Base-by-base conservation (phyloP, 1,140 invertebrate species). In the Paracyclopina nana region DNA sequence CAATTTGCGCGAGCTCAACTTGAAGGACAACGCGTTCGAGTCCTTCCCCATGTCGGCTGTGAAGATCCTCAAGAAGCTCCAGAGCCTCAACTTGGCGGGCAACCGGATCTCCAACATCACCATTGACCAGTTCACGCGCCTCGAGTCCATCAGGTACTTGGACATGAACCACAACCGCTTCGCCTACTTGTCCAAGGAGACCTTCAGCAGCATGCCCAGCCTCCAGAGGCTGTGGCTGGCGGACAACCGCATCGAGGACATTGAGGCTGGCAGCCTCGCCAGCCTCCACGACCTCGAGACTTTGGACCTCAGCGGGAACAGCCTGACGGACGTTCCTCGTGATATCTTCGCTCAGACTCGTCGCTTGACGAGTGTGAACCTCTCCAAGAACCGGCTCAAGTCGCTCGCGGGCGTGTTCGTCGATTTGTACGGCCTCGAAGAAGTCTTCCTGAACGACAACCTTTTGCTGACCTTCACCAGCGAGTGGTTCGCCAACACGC, bases 381-480 rank as follows among this genome's bases (percentile, higher is more conserved):
- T 59, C 0, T 59, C 59, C 31, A 53, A 57, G 14, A 62, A 62
- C 49, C 41, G 57, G 26, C 56, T 62, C 27, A 56, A 53, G 12
- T 38, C 41, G 25, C 31, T 62, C 2, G 30, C 53, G 11, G 38
- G 52, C 0, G 72, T 86, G 1, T 90, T 91, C 61, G 72, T 77
- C 12, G 75, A 77, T 58, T 63, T 90, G 42, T 74, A 74, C 0
- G 75, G 83, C 51, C 64, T 91, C 2, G 71, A 76, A 29, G 79
- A 82, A 59, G 66, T 90, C 18, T 85, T 86, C 61, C 65, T 90
- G n/a, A 79, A 80, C 1, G 81, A 87, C 61, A 91, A 91, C 60
- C 88, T 88, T 61, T 80, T 91, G 42, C 63, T 86, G 1, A 80
- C 85, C 62, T 72, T 91, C 54, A 75, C 79, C 0, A 72, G 75